phyloP scores from a whole-genome alignment of 1,140 invertebrate species.

The Nephila pilipes region DNA sequence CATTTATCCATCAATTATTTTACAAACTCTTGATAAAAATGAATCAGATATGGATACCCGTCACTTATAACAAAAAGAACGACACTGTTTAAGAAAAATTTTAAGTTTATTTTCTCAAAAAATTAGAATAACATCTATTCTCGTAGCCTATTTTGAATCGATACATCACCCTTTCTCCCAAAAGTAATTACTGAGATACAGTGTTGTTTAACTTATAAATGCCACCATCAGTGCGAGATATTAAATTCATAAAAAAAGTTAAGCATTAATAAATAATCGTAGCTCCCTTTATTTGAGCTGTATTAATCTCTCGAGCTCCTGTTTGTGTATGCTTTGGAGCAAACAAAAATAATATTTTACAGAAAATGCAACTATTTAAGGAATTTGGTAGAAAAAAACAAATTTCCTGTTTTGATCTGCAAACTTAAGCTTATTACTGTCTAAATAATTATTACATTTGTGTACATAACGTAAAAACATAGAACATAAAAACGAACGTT shows the following conservation, averaged over 20 bases:
- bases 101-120: no score
- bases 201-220: background rate
- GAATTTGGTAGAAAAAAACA: background rate
- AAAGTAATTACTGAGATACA: background rate
- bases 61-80: no score
- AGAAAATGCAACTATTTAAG: background rate
- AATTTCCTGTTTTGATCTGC: background rate
- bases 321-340: background rate
- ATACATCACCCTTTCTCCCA: background rate
- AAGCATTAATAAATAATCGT: background rate
- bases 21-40: no score
- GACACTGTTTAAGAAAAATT: no score
- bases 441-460: background rate
- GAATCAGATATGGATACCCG: no score
- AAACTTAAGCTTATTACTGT: background rate
- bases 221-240: background rate
- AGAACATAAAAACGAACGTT: background rate
- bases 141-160: no score
- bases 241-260: background rate
- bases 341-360: conserved; percentile 6
- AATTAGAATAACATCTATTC: no score
- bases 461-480: background rate
- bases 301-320: background rate
- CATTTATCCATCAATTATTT: no score
- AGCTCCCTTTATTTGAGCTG: background rate